phyloP scores from a whole-genome alignment of 2,888 invertebrate genomes.

The Cantharis nigra region DNA sequence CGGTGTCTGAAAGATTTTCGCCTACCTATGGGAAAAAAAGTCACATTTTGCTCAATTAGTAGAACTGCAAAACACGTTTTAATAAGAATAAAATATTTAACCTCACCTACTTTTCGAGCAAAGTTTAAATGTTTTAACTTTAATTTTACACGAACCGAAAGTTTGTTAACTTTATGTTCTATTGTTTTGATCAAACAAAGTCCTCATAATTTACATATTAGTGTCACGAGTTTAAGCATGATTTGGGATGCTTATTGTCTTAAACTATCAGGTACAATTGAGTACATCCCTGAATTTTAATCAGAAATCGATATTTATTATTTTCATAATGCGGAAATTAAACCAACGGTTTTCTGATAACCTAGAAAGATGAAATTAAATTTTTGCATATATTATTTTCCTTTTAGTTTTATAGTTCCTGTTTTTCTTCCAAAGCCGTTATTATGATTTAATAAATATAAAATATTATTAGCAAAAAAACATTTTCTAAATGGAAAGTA shows the following conservation, averaged over 20 bases:
- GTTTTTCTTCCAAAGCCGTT: not conserved
- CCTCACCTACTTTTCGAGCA: not conserved
- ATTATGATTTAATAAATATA: not conserved
- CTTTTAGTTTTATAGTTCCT: not conserved
- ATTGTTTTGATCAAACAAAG: not conserved
- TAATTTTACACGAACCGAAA: not conserved
- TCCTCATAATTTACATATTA: not conserved
- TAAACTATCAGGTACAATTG: not conserved
- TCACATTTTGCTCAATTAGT: not conserved
- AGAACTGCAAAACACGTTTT: not conserved
- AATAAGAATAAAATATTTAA: not conserved
- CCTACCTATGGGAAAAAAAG: too few relatives aligned
- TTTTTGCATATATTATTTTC: not conserved
- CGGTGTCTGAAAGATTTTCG: too few relatives aligned
- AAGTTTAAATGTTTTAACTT: not conserved
- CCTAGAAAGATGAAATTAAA: not conserved
- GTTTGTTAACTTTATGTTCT: not conserved
- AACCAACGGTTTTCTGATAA: not conserved
- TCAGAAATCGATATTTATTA: not conserved
- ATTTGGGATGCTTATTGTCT: not conserved
- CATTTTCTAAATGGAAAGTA: not conserved
- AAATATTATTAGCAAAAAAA: not conserved
- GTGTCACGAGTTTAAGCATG: not conserved
- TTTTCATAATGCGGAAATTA: not conserved
- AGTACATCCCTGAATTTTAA: not conserved